phyloP scores from a whole-genome alignment of 2,888 invertebrate species.

The Watsonalla binaria region DNA sequence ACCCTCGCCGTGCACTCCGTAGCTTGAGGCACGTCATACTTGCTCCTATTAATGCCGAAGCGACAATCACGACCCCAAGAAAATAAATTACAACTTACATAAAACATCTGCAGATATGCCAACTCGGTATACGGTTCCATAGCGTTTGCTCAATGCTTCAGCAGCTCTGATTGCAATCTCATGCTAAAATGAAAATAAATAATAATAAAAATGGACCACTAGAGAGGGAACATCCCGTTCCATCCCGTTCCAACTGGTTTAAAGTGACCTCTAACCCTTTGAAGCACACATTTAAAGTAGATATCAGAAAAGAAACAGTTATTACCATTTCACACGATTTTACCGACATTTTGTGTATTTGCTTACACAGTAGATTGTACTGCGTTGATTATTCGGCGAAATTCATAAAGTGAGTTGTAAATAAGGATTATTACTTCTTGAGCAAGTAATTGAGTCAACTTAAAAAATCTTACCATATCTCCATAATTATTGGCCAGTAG shows the following conservation, averaged over 20 bases:
- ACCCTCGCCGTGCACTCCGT: no score
- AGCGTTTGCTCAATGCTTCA: slow-evolving; percentile 36
- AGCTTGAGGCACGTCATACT: no score
- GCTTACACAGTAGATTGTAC: neutral
- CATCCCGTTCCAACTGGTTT: no score
- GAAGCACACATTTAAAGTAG: no score
- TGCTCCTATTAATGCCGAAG: no score
- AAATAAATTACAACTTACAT: slow-evolving; percentile 50
- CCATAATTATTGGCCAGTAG: slow-evolving; percentile 47
- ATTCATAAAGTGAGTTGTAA: neutral
- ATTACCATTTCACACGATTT: no score
- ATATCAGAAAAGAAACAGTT: no score
- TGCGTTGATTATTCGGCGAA: neutral
- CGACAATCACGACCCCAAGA: neutral
- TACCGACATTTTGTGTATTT: neutral
- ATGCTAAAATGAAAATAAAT: slow-evolving; percentile 38
- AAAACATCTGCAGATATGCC: slow-evolving; percentile 60
- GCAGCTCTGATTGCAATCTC: slow-evolving; percentile 55
- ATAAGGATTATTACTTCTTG: neutral
- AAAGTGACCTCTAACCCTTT: no score
- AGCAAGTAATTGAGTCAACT: neutral
- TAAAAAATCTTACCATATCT: slow-evolving; percentile 48
- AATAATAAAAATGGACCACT: neutral
- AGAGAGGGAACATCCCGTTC: no score
- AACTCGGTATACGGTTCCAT: slow-evolving; percentile 50